Percentiles rank a stretch among this genome's conserved stretches.
Conservation (phyloP, 2,797 vertebrate genomes). For the Craterocephalus amniculus region DNA sequence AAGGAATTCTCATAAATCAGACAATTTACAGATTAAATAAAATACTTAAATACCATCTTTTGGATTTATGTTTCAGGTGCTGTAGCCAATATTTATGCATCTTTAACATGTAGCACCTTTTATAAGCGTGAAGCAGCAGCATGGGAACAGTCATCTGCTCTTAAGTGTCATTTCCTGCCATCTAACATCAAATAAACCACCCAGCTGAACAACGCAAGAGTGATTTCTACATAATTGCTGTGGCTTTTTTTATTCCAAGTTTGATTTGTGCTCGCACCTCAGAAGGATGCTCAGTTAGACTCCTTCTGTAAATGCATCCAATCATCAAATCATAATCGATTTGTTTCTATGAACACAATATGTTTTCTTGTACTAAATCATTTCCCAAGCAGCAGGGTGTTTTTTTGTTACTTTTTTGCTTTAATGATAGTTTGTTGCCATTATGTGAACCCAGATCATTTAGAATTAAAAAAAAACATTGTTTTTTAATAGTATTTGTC, state of each 20-base stretch:
- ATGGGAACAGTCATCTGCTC: too few relatives aligned
- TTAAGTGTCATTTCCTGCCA: constrained; percentile 45
- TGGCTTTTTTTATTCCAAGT: background rate
- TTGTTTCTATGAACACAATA: background rate
- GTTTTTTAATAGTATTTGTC: constrained; percentile 5
- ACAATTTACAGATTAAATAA: background rate
- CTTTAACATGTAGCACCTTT: background rate
- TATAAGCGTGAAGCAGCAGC: background rate
- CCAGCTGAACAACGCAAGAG: background rate
- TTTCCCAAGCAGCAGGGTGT: background rate
- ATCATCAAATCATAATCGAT: background rate
- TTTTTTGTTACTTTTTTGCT: too few relatives aligned
- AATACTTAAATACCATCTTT: background rate
- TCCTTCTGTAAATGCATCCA: background rate
- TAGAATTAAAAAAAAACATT: background rate
- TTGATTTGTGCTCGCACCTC: constrained; percentile 12
- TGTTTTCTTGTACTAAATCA: background rate
- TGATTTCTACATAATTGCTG: constrained; percentile 9
- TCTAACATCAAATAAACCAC: constrained; percentile 38
- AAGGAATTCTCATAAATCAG: background rate
- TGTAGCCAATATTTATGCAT: background rate
- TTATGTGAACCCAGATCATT: background rate
- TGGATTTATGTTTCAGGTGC: background rate
- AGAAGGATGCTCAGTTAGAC: constrained; percentile 17
- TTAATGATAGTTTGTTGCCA: background rate